Percentiles rank a stretch among this genome's conserved stretches.
Conservation (phyloP, 2,888 invertebrate genomes). For the Sarcophaga subvicina region DNA sequence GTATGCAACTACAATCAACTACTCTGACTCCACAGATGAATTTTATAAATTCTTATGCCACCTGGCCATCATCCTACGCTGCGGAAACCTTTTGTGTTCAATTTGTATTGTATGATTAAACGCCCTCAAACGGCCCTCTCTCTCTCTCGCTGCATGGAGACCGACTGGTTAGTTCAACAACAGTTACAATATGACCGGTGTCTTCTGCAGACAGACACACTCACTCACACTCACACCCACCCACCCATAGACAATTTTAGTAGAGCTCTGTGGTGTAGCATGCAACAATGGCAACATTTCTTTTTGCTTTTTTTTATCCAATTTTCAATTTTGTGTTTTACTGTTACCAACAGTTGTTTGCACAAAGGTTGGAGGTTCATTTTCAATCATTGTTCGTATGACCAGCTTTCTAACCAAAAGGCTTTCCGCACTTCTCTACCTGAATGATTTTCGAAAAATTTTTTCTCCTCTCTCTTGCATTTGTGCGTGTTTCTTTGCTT, state of each 20-base stretch:
- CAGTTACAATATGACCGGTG: constrained; percentile 42
- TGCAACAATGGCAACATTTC: constrained; percentile 57
- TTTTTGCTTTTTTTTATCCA: constrained; percentile 5
- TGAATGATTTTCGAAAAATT: constrained; percentile 4
- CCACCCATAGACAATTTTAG: background rate
- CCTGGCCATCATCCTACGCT: constrained; percentile 3
- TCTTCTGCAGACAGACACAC: background rate
- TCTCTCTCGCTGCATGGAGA: background rate
- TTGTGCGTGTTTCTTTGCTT: background rate
- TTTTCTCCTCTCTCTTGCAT: constrained; percentile 2
- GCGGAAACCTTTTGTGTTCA: constrained; percentile 21
- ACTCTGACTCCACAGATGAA: background rate
- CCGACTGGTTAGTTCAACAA: background rate
- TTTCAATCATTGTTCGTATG: constrained; percentile 51
- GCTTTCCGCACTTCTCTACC: constrained; percentile 29
- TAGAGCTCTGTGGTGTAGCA: background rate
- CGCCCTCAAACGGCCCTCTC: constrained; percentile 2
- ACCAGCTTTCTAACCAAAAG: constrained; percentile 27
- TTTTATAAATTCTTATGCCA: background rate
- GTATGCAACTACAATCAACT: background rate
- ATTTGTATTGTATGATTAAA: constrained; percentile 44
- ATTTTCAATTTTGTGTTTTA: constrained; percentile 26
- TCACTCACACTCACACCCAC: background rate
- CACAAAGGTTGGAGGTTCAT: constrained; percentile 13
- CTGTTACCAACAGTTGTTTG: constrained; percentile 50